phyloP scores from a whole-genome alignment of 2,113 vertebrate species.

The Gymnobelideus leadbeateri region DNA sequence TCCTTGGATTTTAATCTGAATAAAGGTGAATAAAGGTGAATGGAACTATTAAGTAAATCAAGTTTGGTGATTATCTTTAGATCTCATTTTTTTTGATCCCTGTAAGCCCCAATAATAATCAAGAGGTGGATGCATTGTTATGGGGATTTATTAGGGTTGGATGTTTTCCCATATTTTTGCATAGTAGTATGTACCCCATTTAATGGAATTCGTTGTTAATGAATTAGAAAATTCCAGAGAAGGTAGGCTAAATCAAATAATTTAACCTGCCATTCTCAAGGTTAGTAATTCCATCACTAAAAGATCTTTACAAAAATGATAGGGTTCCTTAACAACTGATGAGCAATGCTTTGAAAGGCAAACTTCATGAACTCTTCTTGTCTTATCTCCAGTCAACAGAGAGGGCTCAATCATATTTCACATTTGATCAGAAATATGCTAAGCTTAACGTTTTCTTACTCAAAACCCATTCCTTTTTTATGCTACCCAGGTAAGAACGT shows the following conservation, averaged over 20 bases:
- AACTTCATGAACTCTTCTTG: conserved; percentile 62
- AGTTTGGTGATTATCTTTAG: conserved; percentile 38
- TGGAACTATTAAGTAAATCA: conserved; percentile 54
- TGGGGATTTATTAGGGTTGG: conserved; percentile 42
- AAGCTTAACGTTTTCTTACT: conserved; percentile 59
- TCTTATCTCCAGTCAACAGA: conserved; percentile 60
- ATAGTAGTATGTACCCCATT: conserved; percentile 39
- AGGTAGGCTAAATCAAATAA: conserved; percentile 33
- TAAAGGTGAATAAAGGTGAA: conserved; percentile 36
- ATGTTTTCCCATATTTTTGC: conserved; percentile 62
- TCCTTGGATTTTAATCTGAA: conserved; percentile 14
- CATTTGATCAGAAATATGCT: conserved; percentile 58
- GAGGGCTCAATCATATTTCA: conserved; percentile 53
- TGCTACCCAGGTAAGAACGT: conserved; percentile 67
- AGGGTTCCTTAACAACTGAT: conserved; percentile 30
- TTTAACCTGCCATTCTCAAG: conserved; percentile 55
- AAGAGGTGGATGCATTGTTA: conserved; percentile 15
- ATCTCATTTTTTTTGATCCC: conserved; percentile 37
- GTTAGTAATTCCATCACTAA: conserved; percentile 68
- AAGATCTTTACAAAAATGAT: conserved; percentile 72
- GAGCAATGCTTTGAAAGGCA: conserved; percentile 66
- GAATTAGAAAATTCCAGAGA: conserved; percentile 66
- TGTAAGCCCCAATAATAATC: not conserved
- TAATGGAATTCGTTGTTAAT: conserved; percentile 68
- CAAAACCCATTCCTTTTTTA: conserved; percentile 68